phyloP scores from a whole-genome alignment of 2,888 invertebrate species.

The Lasioglossum figueresi region DNA sequence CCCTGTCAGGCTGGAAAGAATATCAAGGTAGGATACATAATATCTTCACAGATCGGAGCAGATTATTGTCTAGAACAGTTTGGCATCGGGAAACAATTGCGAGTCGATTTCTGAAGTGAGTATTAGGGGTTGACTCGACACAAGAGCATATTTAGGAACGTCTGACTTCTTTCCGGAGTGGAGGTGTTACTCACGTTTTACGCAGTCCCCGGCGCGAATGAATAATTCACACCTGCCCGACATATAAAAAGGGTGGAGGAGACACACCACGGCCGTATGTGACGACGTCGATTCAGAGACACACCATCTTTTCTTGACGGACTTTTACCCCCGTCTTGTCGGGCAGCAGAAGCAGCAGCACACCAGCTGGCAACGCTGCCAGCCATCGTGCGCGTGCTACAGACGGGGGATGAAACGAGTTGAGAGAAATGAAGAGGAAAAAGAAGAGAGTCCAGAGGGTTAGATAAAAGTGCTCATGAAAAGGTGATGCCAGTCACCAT shows the following conservation, averaged over 20 bases:
- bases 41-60: too few species aligned
- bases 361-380: slow-evolving; percentile 56
- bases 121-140: not conserved
- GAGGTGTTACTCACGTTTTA: not conserved
- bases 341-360: not conserved
- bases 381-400: slow-evolving; percentile 27
- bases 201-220: not conserved
- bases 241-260: not conserved
- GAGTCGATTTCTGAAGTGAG: too few species aligned
- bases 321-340: slow-evolving; percentile 4
- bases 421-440: slow-evolving; percentile 60
- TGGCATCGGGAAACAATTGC: too few species aligned
- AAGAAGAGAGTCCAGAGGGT: slow-evolving; percentile 47
- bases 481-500: slow-evolving; percentile 54
- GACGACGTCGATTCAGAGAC: not conserved
- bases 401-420: slow-evolving; percentile 49
- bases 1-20: too few species aligned
- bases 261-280: not conserved
- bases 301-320: not conserved
- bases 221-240: slow-evolving; percentile 7
- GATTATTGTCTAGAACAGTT: too few species aligned
- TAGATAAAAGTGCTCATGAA: slow-evolving; percentile 64
- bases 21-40: too few species aligned
- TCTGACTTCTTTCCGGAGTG: not conserved
- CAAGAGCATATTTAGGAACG: too few species aligned